phyloP scores from a whole-genome alignment of 2,113 vertebrate species.

The Bos indicus region DNA sequence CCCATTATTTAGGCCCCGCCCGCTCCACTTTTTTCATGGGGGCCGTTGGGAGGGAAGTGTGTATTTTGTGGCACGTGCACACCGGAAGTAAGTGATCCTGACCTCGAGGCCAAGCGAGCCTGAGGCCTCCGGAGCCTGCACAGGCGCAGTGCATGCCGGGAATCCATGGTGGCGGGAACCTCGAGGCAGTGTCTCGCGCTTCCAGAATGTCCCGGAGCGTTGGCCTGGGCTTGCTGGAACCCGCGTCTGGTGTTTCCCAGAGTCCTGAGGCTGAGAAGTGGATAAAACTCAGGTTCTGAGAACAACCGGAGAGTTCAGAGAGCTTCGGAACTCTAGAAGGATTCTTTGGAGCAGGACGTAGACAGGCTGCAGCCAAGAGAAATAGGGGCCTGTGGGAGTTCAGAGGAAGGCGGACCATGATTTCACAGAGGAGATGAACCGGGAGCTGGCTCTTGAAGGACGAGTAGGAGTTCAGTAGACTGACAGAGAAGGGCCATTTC shows the following conservation, averaged over 20 bases:
- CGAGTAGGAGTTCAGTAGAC: neutral
- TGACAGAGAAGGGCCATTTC: neutral
- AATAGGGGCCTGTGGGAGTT: neutral
- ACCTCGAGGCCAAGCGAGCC: fast-evolving
- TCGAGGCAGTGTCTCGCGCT: fast-evolving
- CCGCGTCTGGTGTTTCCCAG: fast-evolving
- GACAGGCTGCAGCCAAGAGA: neutral
- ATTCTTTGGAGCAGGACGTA: neutral
- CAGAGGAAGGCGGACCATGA: neutral
- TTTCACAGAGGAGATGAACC: neutral
- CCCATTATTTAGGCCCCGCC: no score
- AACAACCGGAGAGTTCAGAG: neutral
- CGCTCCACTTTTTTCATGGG: fast-evolving
- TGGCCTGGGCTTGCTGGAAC: neutral
- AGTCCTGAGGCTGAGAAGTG: neutral
- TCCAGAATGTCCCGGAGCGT: no score
- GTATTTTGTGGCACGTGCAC: neutral
- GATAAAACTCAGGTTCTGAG: neutral
- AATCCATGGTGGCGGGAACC: neutral
- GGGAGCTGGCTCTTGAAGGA: neutral
- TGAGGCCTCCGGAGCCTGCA: fast-evolving
- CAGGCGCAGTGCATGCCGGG: neutral
- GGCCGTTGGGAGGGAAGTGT: neutral
- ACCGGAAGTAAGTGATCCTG: neutral
- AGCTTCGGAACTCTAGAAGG: neutral